phyloP scores from a whole-genome alignment of 2,797 vertebrate species.

The Gymnothorax reevesii region DNA sequence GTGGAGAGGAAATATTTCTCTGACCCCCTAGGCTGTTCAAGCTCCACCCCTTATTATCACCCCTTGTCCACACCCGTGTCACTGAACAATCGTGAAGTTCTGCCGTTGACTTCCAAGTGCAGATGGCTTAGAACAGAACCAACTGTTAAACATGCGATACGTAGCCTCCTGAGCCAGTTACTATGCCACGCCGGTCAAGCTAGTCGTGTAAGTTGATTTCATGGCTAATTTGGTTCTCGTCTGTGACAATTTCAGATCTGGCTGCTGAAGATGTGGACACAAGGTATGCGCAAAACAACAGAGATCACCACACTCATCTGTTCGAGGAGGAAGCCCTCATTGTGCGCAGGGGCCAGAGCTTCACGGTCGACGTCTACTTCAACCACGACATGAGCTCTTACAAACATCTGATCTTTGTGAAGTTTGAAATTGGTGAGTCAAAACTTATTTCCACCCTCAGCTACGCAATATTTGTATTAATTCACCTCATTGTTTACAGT shows the following conservation, averaged over 20 bases:
- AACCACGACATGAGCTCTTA: constrained; percentile 54
- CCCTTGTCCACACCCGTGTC: neutral
- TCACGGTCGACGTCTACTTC: constrained; percentile 74
- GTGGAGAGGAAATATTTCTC: too few relatives aligned
- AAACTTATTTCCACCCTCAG: neutral
- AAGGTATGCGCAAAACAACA: constrained; percentile 68
- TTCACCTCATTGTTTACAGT: too few relatives aligned
- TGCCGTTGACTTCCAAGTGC: neutral
- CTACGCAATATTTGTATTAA: neutral
- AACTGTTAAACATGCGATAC: neutral
- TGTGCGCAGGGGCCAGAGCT: constrained; percentile 78
- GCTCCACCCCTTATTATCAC: too few relatives aligned
- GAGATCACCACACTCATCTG: constrained; percentile 68
- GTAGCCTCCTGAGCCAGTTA: neutral
- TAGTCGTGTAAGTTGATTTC: neutral
- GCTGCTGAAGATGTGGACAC: constrained; percentile 60
- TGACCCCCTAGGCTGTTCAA: too few relatives aligned
- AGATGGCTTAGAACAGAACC: neutral
- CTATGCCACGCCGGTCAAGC: neutral
- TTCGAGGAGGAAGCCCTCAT: constrained; percentile 74
- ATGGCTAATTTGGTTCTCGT: neutral
- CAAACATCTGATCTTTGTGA: constrained; percentile 74
- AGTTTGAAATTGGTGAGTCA: constrained; percentile 86
- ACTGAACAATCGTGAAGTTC: neutral
- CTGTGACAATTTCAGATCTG: neutral